Evolutionary conservation across 2,113 vertebrate species (phyloP).

Genomic region (Heterocephalus glaber): DNA sequence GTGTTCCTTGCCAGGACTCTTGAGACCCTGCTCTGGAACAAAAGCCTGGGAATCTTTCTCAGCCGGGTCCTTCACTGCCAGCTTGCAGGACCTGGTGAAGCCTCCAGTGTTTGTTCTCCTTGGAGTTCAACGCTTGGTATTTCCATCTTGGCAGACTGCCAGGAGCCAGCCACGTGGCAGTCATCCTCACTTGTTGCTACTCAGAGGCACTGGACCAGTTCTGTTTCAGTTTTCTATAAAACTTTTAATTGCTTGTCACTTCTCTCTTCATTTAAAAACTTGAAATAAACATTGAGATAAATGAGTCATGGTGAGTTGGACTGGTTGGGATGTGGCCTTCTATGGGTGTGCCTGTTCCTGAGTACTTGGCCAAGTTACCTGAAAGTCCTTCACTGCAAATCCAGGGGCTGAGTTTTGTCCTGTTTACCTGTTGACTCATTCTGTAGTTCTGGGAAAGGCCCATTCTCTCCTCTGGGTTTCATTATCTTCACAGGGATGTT

Average conservation of each 20-base stretch:
- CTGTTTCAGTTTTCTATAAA: not conserved
- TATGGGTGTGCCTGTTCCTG: not conserved
- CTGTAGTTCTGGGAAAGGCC: not conserved
- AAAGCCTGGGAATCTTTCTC: conserved; percentile 53
- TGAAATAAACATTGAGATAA: not conserved
- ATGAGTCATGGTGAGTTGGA: not conserved
- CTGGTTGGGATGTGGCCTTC: conserved; percentile 8
- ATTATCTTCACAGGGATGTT: not conserved
- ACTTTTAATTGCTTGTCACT: conserved; percentile 31
- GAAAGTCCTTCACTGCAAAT: not conserved
- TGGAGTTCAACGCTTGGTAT: not conserved
- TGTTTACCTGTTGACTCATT: not conserved
- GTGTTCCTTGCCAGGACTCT: conserved; percentile 52
- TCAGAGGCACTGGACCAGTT: not conserved
- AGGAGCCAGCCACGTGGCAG: not conserved
- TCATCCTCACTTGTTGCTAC: not conserved
- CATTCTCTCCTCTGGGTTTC: not conserved
- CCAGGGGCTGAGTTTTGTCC: not conserved
- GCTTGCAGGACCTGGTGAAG: not conserved
- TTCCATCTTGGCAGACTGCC: not conserved
- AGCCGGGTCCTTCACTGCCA: not conserved
- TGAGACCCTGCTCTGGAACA: not conserved
- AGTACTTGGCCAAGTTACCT: not conserved
- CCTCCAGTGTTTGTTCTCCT: not conserved
- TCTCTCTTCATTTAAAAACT: not conserved